These are phyloP conservation scores for Caenorhabditis sp. DNA, from an alignment of 2,888 invertebrate species.

Conservation along the genomic window DNA sequence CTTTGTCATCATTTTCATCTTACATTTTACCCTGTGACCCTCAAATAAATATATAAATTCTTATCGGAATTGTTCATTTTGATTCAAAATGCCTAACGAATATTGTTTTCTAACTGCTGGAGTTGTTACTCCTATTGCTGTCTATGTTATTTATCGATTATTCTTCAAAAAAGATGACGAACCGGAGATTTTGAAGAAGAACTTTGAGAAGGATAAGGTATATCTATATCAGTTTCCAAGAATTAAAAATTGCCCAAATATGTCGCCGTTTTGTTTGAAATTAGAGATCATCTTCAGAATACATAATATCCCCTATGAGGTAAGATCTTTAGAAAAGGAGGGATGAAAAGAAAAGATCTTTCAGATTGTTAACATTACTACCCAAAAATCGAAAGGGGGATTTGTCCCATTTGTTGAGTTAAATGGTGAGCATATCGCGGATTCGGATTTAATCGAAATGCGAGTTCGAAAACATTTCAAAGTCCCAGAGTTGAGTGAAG, in stretches of 20 bases:
- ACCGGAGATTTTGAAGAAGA: constrained; percentile 33
- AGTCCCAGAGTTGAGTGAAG: constrained; percentile 21
- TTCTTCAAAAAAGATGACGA: not conserved
- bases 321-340: too few species aligned
- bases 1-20: too few species aligned
- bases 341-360: too few species aligned
- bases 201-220: constrained; percentile 59
- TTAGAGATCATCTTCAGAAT: constrained; percentile 63
- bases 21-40: too few species aligned
- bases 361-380: constrained; percentile 18
- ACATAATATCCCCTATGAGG: constrained; percentile 63
- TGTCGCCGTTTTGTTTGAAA: constrained; percentile 68
- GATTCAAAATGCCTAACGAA: constrained; percentile 23
- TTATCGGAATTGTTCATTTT: too few species aligned
- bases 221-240: constrained; percentile 66
- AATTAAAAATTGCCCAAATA: constrained; percentile 57
- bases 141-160: constrained; percentile 25
- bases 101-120: constrained; percentile 27
- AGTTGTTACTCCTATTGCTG: constrained; percentile 18
- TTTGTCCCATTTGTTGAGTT: constrained; percentile 37
- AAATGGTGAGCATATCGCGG: constrained; percentile 42
- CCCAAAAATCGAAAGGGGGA: constrained; percentile 25
- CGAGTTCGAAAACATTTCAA: constrained; percentile 39
- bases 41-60: too few species aligned
- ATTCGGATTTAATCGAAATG: constrained; percentile 34